A percentile compares a stretch with the other conserved stretches of the same genome.
Conservation (phyloP, 2,888 invertebrate genomes). For the Luperina nickerlii region DNA sequence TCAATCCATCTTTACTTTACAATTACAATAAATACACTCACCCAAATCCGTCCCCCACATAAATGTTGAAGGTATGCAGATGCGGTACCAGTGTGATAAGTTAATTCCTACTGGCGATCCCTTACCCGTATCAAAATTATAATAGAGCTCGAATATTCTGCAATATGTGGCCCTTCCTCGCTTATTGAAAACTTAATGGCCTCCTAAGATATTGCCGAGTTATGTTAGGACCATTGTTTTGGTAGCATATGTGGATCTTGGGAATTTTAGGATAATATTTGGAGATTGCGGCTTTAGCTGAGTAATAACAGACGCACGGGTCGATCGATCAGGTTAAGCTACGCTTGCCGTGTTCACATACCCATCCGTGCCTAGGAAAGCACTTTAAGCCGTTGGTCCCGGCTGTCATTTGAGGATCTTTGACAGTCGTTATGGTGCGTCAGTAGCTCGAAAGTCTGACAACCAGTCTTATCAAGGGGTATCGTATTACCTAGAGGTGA, state of each 20-base stretch:
- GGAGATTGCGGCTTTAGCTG: conserved; percentile 2
- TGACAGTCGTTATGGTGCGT: no score
- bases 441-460: no score
- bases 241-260: conserved; percentile 61
- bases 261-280: conserved; percentile 53
- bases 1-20: background rate
- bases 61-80: conserved; percentile 90
- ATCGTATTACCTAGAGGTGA: no score
- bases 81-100: conserved; percentile 88
- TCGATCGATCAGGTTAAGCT: no score
- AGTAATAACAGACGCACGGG: no score
- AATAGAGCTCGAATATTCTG: conserved; percentile 80
- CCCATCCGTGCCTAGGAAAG: no score
- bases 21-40: background rate
- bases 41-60: conserved; percentile 79
- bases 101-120: conserved; percentile 89
- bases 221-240: conserved; percentile 71
- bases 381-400: no score
- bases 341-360: no score
- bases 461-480: no score
- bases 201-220: conserved; percentile 74
- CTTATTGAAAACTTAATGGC: conserved; percentile 86
- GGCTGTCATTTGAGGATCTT: no score
- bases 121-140: conserved; percentile 89
- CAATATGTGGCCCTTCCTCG: conserved; percentile 82